These are phyloP conservation scores for Chaetorhynchus papuensis DNA, from an alignment of 2,113 vertebrate genomes.

Conservation along the genomic window DNA sequence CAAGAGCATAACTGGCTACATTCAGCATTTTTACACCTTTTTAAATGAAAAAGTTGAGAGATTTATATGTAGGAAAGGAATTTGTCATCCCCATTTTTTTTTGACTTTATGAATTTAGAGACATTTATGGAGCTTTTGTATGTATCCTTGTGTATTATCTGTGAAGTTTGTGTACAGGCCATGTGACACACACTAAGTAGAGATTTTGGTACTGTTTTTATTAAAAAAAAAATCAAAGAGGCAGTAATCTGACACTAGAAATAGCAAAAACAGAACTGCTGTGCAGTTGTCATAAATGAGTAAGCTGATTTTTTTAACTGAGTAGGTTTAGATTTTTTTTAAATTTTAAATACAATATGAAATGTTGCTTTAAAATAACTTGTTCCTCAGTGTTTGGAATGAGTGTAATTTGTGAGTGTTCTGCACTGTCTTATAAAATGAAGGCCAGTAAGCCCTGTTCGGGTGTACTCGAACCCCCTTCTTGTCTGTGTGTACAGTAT, in stretches of 20 bases:
- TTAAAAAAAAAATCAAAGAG: neutral
- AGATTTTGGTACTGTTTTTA: neutral
- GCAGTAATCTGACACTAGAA: neutral
- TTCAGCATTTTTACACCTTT: neutral
- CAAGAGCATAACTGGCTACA: neutral
- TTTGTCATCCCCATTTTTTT: neutral
- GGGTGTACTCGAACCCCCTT: neutral
- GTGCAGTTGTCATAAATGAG: neutral
- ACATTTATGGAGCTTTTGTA: neutral
- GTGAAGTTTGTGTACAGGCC: neutral
- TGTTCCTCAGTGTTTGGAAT: neutral
- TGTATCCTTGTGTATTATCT: neutral
- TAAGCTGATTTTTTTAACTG: neutral
- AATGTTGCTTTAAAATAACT: neutral
- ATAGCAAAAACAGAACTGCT: neutral
- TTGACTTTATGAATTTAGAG: neutral
- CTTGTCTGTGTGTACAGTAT: neutral
- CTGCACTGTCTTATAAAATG: neutral
- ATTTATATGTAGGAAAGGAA: neutral
- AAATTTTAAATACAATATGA: neutral
- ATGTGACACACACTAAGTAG: neutral
- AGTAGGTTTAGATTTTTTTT: fast-evolving
- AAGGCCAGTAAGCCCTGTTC: neutral
- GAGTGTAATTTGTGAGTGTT: neutral
- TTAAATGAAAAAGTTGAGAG: neutral